Base-by-base conservation (phyloP, 2,888 invertebrate genomes). In the Ennomos erosarius region DNA sequence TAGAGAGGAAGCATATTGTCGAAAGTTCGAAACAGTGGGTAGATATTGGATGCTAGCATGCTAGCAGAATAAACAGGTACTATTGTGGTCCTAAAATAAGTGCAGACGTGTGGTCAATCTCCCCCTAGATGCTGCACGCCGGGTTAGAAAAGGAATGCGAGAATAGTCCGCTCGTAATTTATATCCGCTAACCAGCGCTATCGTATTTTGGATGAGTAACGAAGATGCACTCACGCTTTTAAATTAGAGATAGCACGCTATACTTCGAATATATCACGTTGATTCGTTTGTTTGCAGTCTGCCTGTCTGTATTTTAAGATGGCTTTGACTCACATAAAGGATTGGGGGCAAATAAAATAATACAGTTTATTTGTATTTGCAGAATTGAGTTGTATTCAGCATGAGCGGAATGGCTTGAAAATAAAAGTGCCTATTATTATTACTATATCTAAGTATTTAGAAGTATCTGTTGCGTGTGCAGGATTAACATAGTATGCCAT, bases 161-260 rank as follows among this genome's bases (percentile, higher is more conserved):
- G 56, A 45, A 46, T 54, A 48, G 40, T 51, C 36, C 36, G 52
- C 47, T 59, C 57, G 44, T 67, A 64, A 65, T 62, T 64, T 65
- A 64, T 63, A 56, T 48, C 50, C 47, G 40, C 50, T 53, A 54
- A 61, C 54, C 58, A 61, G 63, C 48, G 11, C 47, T 50, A 44
- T 66, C 49, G 54, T 48, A 47, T 50, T 54, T 50, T 52, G 44
- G 59, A 60, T 60, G 59, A 56, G 54, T 52, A 62, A 56, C 61
- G 42, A 60, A 56, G 55, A 67, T 62, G 64, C 63, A 58, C 63
- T 63, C 63, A 61, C 59, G 58, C 60, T 65, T 63, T 67, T 62
- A 63, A 49, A 49, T 26, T 42, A 13, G 55, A 37, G 46, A 53
- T 53, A 46, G 33, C 34, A 36, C 42, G 42, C 11, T 16, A 16